Percentiles rank a stretch among this genome's conserved stretches.
phyloP scores from a whole-genome alignment of 2,797 vertebrate species.

The Poecilia velifera region DNA sequence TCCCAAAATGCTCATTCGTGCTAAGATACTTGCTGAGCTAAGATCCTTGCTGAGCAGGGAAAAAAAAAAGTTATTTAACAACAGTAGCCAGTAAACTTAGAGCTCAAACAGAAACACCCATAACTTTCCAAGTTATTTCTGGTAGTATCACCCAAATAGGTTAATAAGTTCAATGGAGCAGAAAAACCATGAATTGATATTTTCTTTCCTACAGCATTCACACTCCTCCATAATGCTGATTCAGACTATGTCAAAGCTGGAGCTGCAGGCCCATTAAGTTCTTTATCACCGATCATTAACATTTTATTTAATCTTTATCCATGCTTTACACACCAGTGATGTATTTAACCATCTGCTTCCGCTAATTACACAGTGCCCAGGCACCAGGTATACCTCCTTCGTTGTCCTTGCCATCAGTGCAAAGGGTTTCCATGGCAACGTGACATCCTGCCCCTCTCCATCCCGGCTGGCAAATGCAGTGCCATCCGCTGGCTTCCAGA shows the following conservation, averaged over 20 bases:
- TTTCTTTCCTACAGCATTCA: background rate
- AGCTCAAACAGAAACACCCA: background rate
- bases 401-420: constrained; percentile 96
- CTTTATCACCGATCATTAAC: constrained; percentile 9
- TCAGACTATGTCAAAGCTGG: background rate
- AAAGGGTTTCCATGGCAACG: constrained; percentile 98
- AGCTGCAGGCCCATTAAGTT: background rate
- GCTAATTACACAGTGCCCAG: background rate
- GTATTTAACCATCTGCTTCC: constrained; percentile 10
- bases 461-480: constrained; percentile 96
- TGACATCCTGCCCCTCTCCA: constrained; percentile 97
- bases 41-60: background rate
- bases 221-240: background rate
- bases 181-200: background rate
- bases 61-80: background rate
- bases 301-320: background rate
- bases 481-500: constrained; percentile 96
- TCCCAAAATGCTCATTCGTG: too few species aligned
- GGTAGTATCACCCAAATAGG: background rate
- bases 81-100: background rate
- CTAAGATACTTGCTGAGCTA: background rate
- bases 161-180: background rate
- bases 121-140: background rate
- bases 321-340: constrained; percentile 15
- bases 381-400: constrained; percentile 88